These are phyloP conservation scores for Netelia melanura DNA, from an alignment of 2,888 invertebrate genomes.

Conservation along the genomic window DNA sequence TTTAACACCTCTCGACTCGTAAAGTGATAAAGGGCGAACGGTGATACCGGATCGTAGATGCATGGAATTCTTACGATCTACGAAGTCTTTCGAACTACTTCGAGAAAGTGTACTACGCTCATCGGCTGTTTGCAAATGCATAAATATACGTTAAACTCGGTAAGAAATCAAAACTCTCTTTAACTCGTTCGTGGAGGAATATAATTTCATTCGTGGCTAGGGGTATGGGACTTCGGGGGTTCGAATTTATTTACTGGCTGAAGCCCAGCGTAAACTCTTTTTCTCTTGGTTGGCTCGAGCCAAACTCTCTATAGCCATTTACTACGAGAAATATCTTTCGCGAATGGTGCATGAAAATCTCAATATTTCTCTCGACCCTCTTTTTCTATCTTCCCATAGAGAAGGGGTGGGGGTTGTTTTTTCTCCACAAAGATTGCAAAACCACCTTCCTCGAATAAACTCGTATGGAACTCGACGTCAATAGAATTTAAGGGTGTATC, in stretches of 20 bases:
- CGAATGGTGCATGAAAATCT: neutral
- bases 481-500: neutral
- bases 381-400: neutral
- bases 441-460: too few relatives aligned
- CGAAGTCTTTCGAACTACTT: too few relatives aligned
- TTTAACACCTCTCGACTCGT: too few relatives aligned
- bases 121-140: neutral
- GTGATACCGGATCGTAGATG: neutral
- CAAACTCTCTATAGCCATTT: conserved; percentile 19
- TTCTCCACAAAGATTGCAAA: neutral
- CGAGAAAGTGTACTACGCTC: too few relatives aligned
- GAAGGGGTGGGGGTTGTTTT: neutral
- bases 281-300: conserved; percentile 4
- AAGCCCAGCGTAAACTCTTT: conserved; percentile 29
- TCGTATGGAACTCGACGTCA: neutral
- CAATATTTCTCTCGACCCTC: conserved; percentile 2
- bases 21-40: neutral
- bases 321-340: conserved; percentile 11
- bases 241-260: conserved; percentile 36
- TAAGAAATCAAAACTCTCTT: neutral
- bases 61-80: neutral
- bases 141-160: neutral
- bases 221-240: neutral
- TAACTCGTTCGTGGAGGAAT: neutral
- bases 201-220: conserved; percentile 31